phyloP scores from a whole-genome alignment of 2,113 vertebrate species.

The Larimichthys polyactis region DNA sequence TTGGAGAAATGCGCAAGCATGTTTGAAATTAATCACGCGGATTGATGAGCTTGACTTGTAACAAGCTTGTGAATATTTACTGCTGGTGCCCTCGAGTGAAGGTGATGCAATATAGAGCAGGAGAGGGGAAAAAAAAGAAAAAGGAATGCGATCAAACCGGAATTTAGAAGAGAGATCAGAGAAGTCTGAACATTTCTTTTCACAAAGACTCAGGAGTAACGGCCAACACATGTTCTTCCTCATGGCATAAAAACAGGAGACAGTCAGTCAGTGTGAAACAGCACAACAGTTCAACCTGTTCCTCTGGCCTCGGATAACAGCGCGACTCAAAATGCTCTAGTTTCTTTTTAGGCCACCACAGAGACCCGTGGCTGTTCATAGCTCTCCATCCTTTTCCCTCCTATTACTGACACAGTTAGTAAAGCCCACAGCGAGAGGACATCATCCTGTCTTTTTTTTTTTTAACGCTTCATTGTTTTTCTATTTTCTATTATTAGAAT shows the following conservation, averaged over 20 bases:
- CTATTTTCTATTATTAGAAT: conserved; percentile 19
- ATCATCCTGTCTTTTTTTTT: conserved; percentile 1
- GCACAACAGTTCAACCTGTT: conserved; percentile 28
- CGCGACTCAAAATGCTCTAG: conserved; percentile 59
- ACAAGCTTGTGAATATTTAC: conserved; percentile 59
- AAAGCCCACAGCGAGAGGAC: conserved; percentile 43
- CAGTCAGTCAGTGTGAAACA: too few species aligned
- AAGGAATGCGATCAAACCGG: not conserved
- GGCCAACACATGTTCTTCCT: not conserved
- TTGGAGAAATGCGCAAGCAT: conserved; percentile 6
- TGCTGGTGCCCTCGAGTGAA: not conserved
- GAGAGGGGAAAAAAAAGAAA: conserved; percentile 2
- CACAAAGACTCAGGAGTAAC: not conserved
- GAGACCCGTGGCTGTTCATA: conserved; percentile 48
- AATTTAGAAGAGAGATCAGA: too few species aligned
- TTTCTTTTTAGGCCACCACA: conserved; percentile 69
- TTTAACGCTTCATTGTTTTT: conserved; percentile 27
- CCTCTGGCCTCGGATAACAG: conserved; percentile 9
- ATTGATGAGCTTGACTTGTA: conserved; percentile 40
- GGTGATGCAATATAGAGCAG: conserved; percentile 35
- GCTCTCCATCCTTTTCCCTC: conserved; percentile 24
- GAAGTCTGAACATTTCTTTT: too few species aligned
- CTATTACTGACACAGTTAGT: conserved; percentile 55
- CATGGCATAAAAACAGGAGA: not conserved
- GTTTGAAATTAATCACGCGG: conserved; percentile 56